Conservation (phyloP, 2,113 vertebrate genomes). For the Oreochromis niloticus region DNA sequence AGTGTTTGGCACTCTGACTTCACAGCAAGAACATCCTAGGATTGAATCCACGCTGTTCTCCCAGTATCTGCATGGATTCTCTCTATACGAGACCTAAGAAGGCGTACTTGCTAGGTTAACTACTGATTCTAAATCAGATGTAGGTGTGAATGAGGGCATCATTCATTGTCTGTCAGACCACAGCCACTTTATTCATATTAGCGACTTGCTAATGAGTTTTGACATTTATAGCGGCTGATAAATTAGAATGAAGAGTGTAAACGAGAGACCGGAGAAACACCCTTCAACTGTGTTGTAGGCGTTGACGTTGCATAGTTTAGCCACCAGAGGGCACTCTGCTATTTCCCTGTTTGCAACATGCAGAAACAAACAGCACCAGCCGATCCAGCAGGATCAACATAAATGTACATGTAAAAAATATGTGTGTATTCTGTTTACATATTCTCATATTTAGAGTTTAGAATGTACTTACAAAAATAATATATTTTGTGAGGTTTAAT, state of each 20-base stretch:
- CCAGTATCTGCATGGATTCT: not conserved
- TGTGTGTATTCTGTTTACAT: not conserved
- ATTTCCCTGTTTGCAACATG: not conserved
- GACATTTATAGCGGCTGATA: not conserved
- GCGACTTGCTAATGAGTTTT: not conserved
- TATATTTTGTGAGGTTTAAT: not conserved
- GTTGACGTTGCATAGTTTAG: not conserved
- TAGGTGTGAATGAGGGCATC: not conserved
- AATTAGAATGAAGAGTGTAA: not conserved
- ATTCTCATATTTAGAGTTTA: not conserved
- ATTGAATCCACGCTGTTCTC: not conserved
- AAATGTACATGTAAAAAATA: accelerated
- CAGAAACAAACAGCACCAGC: not conserved
- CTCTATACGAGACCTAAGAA: not conserved
- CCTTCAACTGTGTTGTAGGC: not conserved
- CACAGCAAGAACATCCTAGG: not conserved
- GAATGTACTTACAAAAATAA: not conserved
- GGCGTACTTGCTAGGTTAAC: not conserved
- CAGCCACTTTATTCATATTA: not conserved
- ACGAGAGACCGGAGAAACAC: not conserved
- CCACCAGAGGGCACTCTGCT: not conserved
- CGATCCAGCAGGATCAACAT: not conserved
- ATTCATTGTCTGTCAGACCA: not conserved
- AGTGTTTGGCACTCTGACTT: not conserved
- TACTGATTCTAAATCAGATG: not conserved